Base-by-base conservation (phyloP, 1,140 invertebrate species). In the Pseudomyrmex cubaensis region DNA sequence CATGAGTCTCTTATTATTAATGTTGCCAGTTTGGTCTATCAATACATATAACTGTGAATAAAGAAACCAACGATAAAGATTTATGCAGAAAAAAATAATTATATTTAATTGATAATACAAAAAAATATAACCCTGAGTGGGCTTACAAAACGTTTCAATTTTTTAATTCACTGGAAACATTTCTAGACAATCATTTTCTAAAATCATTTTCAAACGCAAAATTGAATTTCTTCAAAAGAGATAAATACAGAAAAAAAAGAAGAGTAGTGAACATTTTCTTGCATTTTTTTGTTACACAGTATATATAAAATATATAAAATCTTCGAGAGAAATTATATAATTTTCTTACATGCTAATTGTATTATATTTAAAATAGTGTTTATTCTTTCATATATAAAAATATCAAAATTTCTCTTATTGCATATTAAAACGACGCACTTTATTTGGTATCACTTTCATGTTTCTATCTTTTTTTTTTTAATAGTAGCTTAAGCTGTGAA, bases 361-460 rank as follows among this genome's bases (percentile, higher is more conserved):
- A 35, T 35, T 35, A 56, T 48, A 62, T 13, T 35, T 82, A 82
- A 82, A 61, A 85, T 74, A 85, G 35, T 77, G 52, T 66, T 77
- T 10, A 12, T n/a, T 80, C 46, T 50, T 35, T 35, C 35, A 7
- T 35, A 35, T 87, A 87, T 52, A 85, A 78, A 74, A 87, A 85
- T 87, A 87, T 70, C 50, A 63, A 77, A 50, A 44, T 85, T 62
- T 87, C 75, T 78, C 64, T 85, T 85, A 87, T 82, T 77, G 44
- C 50, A 73, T 80, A 80, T 63, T 72, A 74, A 25, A 25, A 76
- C 22, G 22, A 74, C 74, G 77, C 73, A 83, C 59, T 80, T 85
- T 89, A 90, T 91, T 91, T 91, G 89, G 90, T 89, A 89, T 88
- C 86, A 85, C 70, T 66, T 78, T 82, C 66, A 82, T 64, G 4